Percentiles rank a stretch among this genome's conserved stretches.
Evolutionary conservation across 2,888 invertebrate species (phyloP).

Genomic region (Dasypogon diadema): DNA sequence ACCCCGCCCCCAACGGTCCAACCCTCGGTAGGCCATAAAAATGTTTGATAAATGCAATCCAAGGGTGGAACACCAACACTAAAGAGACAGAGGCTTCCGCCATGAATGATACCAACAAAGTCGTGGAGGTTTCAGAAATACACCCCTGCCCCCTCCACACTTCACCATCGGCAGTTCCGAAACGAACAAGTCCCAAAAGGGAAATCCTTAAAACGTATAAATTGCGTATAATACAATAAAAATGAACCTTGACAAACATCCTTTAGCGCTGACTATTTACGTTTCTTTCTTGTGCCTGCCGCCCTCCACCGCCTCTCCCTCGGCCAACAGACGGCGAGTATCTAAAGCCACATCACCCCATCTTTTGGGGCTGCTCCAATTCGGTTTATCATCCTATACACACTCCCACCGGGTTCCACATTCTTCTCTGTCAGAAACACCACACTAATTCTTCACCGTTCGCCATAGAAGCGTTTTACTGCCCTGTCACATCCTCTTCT

Average conservation of each 20-base stretch:
- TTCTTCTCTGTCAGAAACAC: background rate
- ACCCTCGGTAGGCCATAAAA: background rate
- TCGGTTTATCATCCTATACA: background rate
- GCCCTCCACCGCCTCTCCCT: background rate
- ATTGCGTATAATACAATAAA: constrained; percentile 56
- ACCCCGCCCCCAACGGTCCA: background rate
- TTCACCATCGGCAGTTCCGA: background rate
- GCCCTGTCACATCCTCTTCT: constrained; percentile 10
- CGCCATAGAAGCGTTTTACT: background rate
- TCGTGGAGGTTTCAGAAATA: no score
- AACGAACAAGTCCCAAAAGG: background rate
- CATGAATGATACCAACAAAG: background rate
- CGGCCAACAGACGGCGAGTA: background rate
- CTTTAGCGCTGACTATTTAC: constrained; percentile 54
- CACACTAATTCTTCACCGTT: background rate
- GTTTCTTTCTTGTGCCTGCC: constrained; percentile 34
- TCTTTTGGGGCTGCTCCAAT: background rate
- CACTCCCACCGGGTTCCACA: background rate
- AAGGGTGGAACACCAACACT: background rate
- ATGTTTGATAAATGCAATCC: background rate
- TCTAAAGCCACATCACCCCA: constrained; percentile 9
- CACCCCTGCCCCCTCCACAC: no score
- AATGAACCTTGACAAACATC: constrained; percentile 56
- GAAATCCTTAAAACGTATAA: constrained; percentile 38
- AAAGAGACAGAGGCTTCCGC: background rate